Conservation (phyloP, 2,113 vertebrate species). For the Pipa parva region DNA sequence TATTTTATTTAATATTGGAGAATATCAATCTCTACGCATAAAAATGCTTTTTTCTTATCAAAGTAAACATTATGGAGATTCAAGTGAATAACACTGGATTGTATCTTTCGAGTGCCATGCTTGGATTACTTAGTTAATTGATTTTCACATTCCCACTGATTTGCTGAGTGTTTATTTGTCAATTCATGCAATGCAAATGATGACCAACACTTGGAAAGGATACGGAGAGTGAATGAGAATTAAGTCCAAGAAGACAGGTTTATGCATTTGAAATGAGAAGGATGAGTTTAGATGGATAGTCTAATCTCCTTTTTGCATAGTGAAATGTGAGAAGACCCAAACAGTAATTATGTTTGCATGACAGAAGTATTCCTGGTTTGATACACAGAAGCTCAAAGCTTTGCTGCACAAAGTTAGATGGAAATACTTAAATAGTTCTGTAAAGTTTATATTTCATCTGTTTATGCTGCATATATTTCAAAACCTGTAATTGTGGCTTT, state of each 20-base stretch:
- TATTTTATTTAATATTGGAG: too few relatives aligned
- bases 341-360: slow-evolving; percentile 32
- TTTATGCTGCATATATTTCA: too few relatives aligned
- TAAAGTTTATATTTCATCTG: too few relatives aligned
- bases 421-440: neutral
- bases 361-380: slow-evolving; percentile 22
- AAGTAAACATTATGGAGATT: slow-evolving; percentile 14
- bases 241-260: slow-evolving; percentile 32
- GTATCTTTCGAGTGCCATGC: slow-evolving; percentile 21
- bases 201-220: slow-evolving; percentile 34
- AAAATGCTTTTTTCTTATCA: slow-evolving; percentile 16
- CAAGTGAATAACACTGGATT: slow-evolving; percentile 2
- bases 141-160: slow-evolving; percentile 36
- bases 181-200: slow-evolving; percentile 40
- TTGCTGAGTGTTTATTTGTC: slow-evolving; percentile 38
- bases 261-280: slow-evolving; percentile 37
- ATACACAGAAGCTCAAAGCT: neutral
- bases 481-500: too few relatives aligned
- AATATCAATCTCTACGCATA: slow-evolving; percentile 1
- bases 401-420: neutral
- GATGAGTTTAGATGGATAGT: slow-evolving; percentile 38
- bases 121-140: slow-evolving; percentile 42
- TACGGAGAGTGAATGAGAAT: slow-evolving; percentile 30
- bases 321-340: slow-evolving; percentile 27
- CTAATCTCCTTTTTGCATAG: slow-evolving; percentile 29